A percentile compares a stretch with the other conserved stretches of the same genome.
These are phyloP conservation scores for Drosophila nasuta DNA, from an alignment of 1,140 invertebrate species.

Conservation along the genomic window DNA sequence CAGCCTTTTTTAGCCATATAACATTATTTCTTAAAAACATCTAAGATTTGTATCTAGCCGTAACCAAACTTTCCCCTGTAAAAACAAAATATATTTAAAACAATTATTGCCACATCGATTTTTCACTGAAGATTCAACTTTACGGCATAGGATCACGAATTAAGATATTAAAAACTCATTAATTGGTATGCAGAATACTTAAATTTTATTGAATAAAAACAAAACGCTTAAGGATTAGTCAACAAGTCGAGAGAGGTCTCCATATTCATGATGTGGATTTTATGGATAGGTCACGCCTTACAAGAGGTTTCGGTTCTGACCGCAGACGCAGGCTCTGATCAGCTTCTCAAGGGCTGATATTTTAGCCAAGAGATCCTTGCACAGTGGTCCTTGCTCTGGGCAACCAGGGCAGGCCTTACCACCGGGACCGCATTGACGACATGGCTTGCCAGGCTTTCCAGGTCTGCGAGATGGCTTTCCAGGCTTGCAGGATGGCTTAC, in stretches of 20 bases:
- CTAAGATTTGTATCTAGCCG: too few species aligned
- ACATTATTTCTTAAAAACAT: too few species aligned
- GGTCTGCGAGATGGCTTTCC: neutral
- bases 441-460: slow-evolving; percentile 15
- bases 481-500: neutral
- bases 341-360: neutral
- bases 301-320: neutral
- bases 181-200: neutral
- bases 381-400: neutral
- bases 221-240: neutral
- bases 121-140: too few species aligned
- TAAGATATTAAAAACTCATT: neutral
- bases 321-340: slow-evolving; percentile 43
- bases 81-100: too few species aligned
- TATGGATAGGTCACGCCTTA: neutral
- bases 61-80: too few species aligned
- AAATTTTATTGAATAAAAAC: neutral
- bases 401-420: slow-evolving; percentile 28
- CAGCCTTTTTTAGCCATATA: too few species aligned
- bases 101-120: too few species aligned
- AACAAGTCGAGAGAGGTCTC: neutral
- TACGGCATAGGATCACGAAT: too few species aligned
- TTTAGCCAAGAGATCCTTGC: neutral
- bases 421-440: slow-evolving; percentile 34
- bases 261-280: neutral